These are phyloP conservation scores for Sminthopsis crassicaudata DNA, from an alignment of 2,113 vertebrate genomes.

Conservation along the genomic window DNA sequence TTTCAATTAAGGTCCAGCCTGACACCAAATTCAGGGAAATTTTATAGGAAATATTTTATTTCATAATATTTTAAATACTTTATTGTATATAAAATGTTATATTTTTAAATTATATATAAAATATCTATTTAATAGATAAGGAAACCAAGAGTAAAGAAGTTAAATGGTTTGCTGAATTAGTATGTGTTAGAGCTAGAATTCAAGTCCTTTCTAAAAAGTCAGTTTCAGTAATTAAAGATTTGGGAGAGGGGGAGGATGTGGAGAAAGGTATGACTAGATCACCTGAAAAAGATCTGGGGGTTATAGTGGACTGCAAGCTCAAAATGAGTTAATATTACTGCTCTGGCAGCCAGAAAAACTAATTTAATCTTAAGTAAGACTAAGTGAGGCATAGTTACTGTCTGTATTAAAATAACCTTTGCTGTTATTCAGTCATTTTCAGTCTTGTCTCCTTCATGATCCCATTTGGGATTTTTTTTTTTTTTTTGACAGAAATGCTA, in stretches of 20 bases:
- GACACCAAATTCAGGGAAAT: background rate
- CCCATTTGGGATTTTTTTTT: background rate
- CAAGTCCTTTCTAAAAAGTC: background rate
- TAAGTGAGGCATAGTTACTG: background rate
- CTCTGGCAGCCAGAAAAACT: background rate
- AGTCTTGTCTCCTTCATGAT: background rate
- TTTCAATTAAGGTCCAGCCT: background rate
- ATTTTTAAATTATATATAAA: background rate
- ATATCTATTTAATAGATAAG: background rate
- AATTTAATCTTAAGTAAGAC: background rate
- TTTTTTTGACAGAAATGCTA: background rate
- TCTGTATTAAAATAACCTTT: background rate
- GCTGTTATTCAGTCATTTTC: background rate
- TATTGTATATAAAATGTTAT: background rate
- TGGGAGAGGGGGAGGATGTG: background rate
- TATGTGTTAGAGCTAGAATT: background rate
- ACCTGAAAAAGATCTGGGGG: background rate
- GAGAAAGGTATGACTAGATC: background rate
- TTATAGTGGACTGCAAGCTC: background rate
- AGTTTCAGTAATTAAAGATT: background rate
- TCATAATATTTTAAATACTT: background rate
- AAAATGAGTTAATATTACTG: background rate
- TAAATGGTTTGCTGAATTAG: background rate
- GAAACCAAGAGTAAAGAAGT: background rate
- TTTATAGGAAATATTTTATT: background rate